Evolutionary conservation across 2,888 invertebrate genomes (phyloP).

Genomic region (Callosobruchus maculatus): DNA sequence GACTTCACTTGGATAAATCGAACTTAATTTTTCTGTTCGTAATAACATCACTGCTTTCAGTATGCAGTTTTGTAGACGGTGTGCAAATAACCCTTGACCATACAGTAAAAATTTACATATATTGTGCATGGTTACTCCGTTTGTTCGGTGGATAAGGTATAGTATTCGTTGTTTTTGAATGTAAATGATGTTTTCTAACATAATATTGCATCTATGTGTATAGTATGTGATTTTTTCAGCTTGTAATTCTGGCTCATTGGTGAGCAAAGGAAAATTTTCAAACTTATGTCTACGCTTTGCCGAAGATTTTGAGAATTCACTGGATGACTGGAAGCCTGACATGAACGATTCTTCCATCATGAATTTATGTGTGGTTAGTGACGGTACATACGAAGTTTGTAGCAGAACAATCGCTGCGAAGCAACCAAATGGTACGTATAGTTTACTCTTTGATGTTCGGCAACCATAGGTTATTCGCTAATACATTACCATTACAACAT

Average conservation of each 20-base stretch:
- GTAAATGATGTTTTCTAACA: not conserved
- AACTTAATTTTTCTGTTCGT: no score
- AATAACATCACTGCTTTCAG: no score
- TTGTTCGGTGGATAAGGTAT: no score
- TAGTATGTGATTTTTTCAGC: slow-evolving; percentile 53
- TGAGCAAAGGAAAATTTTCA: slow-evolving; percentile 87
- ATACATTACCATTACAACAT: no score
- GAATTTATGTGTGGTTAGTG: slow-evolving; percentile 96
- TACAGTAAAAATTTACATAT: no score
- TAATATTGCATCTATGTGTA: not conserved
- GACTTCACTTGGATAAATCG: no score
- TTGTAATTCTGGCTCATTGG: slow-evolving; percentile 92
- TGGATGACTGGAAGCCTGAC: slow-evolving; percentile 97
- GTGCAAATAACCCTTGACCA: no score
- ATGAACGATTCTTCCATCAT: slow-evolving; percentile 72
- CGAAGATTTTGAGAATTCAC: slow-evolving; percentile 93
- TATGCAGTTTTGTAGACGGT: no score
- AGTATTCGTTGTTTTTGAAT: no score
- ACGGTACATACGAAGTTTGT: slow-evolving; percentile 97
- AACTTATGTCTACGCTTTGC: slow-evolving; percentile 92
- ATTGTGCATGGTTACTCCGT: no score
- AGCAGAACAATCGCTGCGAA: slow-evolving; percentile 87
- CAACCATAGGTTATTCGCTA: not conserved
- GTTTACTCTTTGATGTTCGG: not conserved
- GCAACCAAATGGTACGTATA: slow-evolving; percentile 61